Base-by-base conservation (phyloP, 2,888 invertebrate genomes). In the Drosophila conformis region DNA sequence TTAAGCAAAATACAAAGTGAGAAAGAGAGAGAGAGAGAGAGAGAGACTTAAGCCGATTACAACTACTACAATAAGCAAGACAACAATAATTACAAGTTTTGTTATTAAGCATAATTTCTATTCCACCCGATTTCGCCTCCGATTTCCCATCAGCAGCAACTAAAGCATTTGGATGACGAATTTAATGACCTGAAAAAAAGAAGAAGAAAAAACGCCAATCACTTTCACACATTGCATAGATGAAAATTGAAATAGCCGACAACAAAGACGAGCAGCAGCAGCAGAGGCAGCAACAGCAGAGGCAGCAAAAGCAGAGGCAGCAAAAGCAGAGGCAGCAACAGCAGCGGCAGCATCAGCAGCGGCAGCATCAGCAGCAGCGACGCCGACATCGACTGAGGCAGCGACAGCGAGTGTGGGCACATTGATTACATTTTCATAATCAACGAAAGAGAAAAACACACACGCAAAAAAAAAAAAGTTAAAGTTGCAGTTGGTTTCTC, bases 361-460 rank as follows among this genome's bases (percentile, higher is more conserved):
- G 21, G 21, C 21, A 21, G 27, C 61, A 31, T 31, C 21, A 21
- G 21, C 66, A 57, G 49, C 67, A 53, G 54, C 60, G 63, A 49
- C 76, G 40, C 62, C 31, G 68, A 33, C 62, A 25, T 63, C 31
- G 59, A 57, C 73, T 40, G 75, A 15, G 36, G 31, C 69, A 69
- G 58, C 4, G 42, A 18, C 69, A 56, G 54, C 61, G 46, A 60
- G 31, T 69, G 89, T 78, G 85, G 85, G 87, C 71, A 73, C 85
- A 82, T 78, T 84, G 82, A 87, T 84, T 89, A 78, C 73, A 76
- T 87, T 87, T 87, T 85, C 83, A 85, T 89, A 88, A 90, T 90
- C 80, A 88, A 82, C 82, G 38, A 69, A 70, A 62, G 49, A 64
- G 38, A 66, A 49, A 48, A 52, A 48, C 51, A 52, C 25, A 48